Evolutionary conservation across 2,113 vertebrate species (phyloP).

Genomic region (Coregonus clupeaformis): DNA sequence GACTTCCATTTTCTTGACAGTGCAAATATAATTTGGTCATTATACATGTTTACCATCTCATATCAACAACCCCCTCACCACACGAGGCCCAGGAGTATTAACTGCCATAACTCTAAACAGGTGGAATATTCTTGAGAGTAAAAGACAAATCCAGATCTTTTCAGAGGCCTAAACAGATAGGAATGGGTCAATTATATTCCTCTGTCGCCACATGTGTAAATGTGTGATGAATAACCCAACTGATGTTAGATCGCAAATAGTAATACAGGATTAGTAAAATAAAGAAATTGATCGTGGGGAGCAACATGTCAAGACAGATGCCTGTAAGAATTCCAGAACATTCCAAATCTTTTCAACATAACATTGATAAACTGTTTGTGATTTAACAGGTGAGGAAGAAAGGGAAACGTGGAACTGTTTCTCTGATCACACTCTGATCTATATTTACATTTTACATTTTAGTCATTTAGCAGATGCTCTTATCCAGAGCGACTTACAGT

Average conservation of each 20-base stretch:
- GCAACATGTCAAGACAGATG: slow-evolving; percentile 31
- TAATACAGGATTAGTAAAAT: slow-evolving; percentile 12
- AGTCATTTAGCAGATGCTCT: no score
- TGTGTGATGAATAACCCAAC: slow-evolving; percentile 27
- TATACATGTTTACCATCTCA: slow-evolving; percentile 71
- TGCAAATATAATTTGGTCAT: slow-evolving; percentile 92
- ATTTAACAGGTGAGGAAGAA: slow-evolving; percentile 40
- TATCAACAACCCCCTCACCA: slow-evolving; percentile 41
- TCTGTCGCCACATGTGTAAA: slow-evolving; percentile 30
- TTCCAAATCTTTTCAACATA: slow-evolving; percentile 40
- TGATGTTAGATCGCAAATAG: slow-evolving; percentile 30
- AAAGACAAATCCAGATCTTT: slow-evolving; percentile 25
- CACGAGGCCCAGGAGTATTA: slow-evolving; percentile 27
- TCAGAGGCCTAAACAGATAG: slow-evolving; percentile 25
- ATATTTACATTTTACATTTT: no score
- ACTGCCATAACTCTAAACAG: neutral
- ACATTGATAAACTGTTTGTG: slow-evolving; percentile 10
- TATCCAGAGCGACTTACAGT: no score
- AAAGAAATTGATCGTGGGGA: slow-evolving; percentile 39
- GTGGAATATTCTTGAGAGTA: slow-evolving; percentile 3
- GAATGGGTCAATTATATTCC: slow-evolving; percentile 14
- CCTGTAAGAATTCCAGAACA: slow-evolving; percentile 35
- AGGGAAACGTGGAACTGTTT: slow-evolving; percentile 48
- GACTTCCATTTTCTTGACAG: slow-evolving; percentile 78
- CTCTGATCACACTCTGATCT: slow-evolving; percentile 51